A percentile compares a stretch with the other conserved stretches of the same genome.
Conservation (phyloP, 2,113 vertebrate genomes). For the Melanotaenia duboulayi region DNA sequence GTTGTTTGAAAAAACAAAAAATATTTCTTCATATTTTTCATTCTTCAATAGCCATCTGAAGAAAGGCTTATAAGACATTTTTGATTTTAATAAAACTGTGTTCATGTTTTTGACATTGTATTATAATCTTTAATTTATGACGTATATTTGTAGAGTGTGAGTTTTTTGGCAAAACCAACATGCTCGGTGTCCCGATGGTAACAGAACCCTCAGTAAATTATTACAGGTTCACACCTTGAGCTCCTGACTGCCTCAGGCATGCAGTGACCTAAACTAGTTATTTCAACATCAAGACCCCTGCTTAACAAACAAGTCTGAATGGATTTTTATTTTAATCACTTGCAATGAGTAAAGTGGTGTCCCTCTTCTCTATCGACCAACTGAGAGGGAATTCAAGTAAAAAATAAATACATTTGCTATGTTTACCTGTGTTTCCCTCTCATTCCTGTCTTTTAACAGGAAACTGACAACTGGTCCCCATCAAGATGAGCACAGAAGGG, state of each 20-base stretch:
- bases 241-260: constrained; percentile 39
- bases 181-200: background rate
- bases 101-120: too few species aligned
- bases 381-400: background rate
- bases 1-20: too few species aligned
- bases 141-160: too few species aligned
- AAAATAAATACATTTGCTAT: background rate
- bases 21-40: too few species aligned
- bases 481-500: constrained; percentile 52
- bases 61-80: too few species aligned
- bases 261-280: constrained; percentile 34
- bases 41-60: too few species aligned
- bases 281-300: constrained; percentile 55
- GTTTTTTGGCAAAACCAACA: too few species aligned
- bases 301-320: constrained; percentile 35
- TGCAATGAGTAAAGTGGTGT: constrained; percentile 33
- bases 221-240: constrained; percentile 42
- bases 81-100: too few species aligned
- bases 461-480: background rate
- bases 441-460: constrained; percentile 31
- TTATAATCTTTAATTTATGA: too few species aligned
- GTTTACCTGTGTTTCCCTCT: background rate
- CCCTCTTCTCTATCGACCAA: too few species aligned
- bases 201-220: constrained; percentile 58
- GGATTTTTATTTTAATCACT: constrained; percentile 38